Percentiles rank a stretch among this genome's conserved stretches.
Conservation (phyloP, 2,113 vertebrate species). For the Catharus bicknelli region DNA sequence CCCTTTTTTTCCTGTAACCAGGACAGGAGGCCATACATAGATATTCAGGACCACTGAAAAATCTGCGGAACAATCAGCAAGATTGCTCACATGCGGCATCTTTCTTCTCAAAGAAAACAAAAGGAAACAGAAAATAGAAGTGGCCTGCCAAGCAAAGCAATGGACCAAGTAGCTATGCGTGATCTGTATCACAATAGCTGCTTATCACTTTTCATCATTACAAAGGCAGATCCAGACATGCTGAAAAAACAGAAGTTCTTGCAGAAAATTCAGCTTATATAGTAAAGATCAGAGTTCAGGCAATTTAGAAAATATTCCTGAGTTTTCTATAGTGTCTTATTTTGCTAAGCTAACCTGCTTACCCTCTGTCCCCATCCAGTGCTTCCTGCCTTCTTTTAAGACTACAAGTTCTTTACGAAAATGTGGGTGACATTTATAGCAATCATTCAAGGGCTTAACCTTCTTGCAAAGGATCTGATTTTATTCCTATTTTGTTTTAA, state of each 20-base stretch:
- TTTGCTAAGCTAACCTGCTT: not conserved
- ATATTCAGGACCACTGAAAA: not conserved
- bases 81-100: not conserved
- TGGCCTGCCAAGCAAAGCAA: not conserved
- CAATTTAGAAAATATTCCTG: not conserved
- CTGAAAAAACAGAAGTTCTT: not conserved
- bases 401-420: not conserved
- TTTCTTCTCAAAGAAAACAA: not conserved
- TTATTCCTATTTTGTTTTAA: constrained; percentile 22
- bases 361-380: not conserved
- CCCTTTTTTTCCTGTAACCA: not conserved
- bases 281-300: not conserved
- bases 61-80: not conserved
- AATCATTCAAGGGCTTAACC: not conserved
- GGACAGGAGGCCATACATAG: not conserved
- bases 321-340: not conserved
- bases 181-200: not conserved
- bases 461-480: not conserved
- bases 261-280: not conserved
- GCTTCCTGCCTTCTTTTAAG: not conserved
- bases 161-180: not conserved
- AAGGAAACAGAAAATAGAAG: not conserved
- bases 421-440: not conserved
- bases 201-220: not conserved
- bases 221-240: not conserved